Evolutionary conservation across 2,888 invertebrate genomes (phyloP).

Genomic region (Xanthorhoe designata): DNA sequence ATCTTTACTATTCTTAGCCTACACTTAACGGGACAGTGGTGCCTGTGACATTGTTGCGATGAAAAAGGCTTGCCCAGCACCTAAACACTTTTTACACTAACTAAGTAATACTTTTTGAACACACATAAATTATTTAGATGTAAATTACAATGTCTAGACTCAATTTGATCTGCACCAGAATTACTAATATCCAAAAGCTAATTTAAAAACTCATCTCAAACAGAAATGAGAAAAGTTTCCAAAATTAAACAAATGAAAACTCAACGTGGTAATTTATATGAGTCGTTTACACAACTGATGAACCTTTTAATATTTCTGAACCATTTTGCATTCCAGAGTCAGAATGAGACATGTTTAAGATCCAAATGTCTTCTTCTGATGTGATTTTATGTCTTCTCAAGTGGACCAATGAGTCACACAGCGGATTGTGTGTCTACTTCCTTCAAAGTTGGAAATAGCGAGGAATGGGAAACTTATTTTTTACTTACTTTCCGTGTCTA

Average conservation of each 20-base stretch:
- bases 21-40: too few species aligned
- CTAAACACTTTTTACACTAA: too few species aligned
- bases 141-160: too few species aligned
- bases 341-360: constrained; percentile 8
- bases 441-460: too few species aligned
- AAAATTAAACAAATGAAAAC: constrained; percentile 4
- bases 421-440: neutral
- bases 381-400: constrained; percentile 3
- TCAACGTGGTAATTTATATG: constrained; percentile 13
- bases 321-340: constrained; percentile 1
- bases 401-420: neutral
- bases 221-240: constrained; percentile 1
- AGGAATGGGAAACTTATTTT: too few species aligned
- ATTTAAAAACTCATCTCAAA: neutral
- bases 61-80: too few species aligned
- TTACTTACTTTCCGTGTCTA: too few species aligned
- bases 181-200: neutral
- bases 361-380: constrained; percentile 10
- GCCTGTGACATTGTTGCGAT: too few species aligned
- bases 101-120: too few species aligned
- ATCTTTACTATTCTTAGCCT: too few species aligned
- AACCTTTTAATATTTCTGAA: constrained; percentile 11
- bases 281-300: constrained; percentile 12
- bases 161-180: neutral
- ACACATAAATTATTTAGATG: too few species aligned